Evolutionary conservation across 1,140 invertebrate genomes (phyloP).

Genomic region (Drosophila albomicans): DNA sequence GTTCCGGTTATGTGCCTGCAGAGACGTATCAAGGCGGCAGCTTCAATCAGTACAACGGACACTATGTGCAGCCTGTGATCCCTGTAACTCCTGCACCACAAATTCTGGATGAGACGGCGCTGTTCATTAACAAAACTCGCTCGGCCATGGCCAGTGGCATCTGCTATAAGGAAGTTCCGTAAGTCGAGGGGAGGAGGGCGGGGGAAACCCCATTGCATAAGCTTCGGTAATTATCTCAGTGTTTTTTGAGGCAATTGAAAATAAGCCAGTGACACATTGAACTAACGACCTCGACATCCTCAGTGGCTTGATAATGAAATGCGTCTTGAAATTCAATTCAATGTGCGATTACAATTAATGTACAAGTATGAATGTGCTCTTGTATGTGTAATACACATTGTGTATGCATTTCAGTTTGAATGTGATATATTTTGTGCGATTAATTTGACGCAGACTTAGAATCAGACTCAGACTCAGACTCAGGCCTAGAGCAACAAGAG

Average conservation of each 20-base stretch:
- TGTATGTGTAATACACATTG: neutral
- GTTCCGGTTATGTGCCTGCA: constrained; percentile 59
- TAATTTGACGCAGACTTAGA: neutral
- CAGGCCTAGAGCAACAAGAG: constrained; percentile 12
- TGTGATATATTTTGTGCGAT: neutral
- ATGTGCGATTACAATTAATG: constrained; percentile 8
- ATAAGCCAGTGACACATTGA: constrained; percentile 58
- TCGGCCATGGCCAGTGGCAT: constrained; percentile 84
- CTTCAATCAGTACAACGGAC: constrained; percentile 25
- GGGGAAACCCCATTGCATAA: constrained; percentile 18
- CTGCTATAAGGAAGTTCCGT: constrained; percentile 87
- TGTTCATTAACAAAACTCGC: constrained; percentile 79
- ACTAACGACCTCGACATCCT: constrained; percentile 75
- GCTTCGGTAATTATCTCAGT: constrained; percentile 32
- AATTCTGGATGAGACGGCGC: constrained; percentile 69
- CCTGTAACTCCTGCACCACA: constrained; percentile 38
- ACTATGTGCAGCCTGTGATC: constrained; percentile 57
- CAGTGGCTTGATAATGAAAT: constrained; percentile 68
- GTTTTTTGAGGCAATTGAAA: constrained; percentile 48
- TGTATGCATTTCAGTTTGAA: neutral
- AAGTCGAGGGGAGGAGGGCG: constrained; percentile 69
- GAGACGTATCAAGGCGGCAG: constrained; percentile 63
- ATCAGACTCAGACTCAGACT: constrained; percentile 16
- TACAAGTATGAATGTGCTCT: neutral
- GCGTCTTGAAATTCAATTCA: constrained; percentile 44